These are phyloP conservation scores for Chionomys nivalis DNA, from an alignment of 2,113 vertebrate species.

Conservation along the genomic window DNA sequence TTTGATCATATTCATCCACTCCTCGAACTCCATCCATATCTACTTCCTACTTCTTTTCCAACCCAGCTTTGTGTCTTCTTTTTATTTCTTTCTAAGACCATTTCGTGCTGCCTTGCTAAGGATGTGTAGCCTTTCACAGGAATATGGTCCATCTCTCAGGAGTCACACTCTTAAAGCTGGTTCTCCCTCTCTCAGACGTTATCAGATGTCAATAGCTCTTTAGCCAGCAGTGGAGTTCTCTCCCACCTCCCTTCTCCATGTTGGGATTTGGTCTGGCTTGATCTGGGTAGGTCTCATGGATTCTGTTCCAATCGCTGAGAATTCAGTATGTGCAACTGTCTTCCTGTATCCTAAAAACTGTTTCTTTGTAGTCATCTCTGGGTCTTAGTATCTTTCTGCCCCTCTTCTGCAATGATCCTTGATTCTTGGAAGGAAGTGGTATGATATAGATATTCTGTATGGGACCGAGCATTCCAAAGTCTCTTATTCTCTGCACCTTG, in stretches of 20 bases:
- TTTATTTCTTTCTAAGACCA: not conserved
- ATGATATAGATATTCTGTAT: not conserved
- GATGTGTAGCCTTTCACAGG: not conserved
- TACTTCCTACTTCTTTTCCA: not conserved
- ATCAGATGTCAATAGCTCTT: not conserved
- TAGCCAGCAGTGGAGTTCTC: not conserved
- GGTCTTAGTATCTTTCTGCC: not conserved
- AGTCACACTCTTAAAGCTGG: not conserved
- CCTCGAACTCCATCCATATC: not conserved
- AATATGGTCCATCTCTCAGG: not conserved
- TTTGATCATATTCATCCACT: not conserved
- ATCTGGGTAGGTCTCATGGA: not conserved
- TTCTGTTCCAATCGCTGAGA: not conserved
- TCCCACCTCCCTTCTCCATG: not conserved
- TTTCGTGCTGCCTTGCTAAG: not conserved
- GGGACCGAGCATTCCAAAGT: not conserved
- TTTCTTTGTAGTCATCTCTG: not conserved
- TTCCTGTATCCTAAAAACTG: not conserved
- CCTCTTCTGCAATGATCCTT: not conserved
- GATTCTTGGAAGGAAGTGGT: not conserved
- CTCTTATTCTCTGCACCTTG: not conserved
- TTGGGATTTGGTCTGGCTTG: not conserved
- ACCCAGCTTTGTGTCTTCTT: not conserved
- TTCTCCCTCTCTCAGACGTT: not conserved
- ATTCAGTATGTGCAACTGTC: not conserved